phyloP scores from a whole-genome alignment of 1,140 invertebrate genomes.

The Myzus persicae region DNA sequence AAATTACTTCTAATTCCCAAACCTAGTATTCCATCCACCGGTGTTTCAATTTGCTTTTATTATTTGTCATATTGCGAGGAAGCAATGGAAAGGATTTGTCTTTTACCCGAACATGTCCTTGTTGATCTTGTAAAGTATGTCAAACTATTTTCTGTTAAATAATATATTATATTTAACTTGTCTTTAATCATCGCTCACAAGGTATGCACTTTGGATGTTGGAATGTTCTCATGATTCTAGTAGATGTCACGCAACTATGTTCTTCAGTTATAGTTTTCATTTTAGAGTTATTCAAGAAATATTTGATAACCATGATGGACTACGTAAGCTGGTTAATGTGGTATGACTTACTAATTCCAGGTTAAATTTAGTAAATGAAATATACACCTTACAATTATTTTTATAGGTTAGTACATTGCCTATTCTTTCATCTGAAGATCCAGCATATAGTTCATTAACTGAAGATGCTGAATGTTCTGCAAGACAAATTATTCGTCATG shows the following conservation, averaged over 20 bases:
- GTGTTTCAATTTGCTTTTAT: slow-evolving; percentile 94
- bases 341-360: slow-evolving; percentile 66
- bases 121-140: slow-evolving; percentile 79
- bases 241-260: slow-evolving; percentile 95
- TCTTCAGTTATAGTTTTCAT: slow-evolving; percentile 92
- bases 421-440: slow-evolving; percentile 76
- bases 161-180: not conserved
- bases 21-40: slow-evolving; percentile 93
- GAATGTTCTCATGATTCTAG: slow-evolving; percentile 96
- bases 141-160: not conserved
- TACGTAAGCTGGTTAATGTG: slow-evolving; percentile 92
- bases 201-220: slow-evolving; percentile 90
- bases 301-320: slow-evolving; percentile 91
- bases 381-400: not conserved
- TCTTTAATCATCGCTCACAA: slow-evolving; percentile 63
- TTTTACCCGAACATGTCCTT: slow-evolving; percentile 80
- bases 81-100: slow-evolving; percentile 94
- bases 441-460: slow-evolving; percentile 69
- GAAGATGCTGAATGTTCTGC: slow-evolving; percentile 92
- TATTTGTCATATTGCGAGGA: slow-evolving; percentile 97
- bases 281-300: slow-evolving; percentile 90
- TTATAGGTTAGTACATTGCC: slow-evolving; percentile 81
- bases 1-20: slow-evolving; percentile 85
- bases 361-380: not conserved
- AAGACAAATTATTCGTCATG: slow-evolving; percentile 92